Conservation (phyloP, 2,797 vertebrate species). For the Acanthurus tractus region DNA sequence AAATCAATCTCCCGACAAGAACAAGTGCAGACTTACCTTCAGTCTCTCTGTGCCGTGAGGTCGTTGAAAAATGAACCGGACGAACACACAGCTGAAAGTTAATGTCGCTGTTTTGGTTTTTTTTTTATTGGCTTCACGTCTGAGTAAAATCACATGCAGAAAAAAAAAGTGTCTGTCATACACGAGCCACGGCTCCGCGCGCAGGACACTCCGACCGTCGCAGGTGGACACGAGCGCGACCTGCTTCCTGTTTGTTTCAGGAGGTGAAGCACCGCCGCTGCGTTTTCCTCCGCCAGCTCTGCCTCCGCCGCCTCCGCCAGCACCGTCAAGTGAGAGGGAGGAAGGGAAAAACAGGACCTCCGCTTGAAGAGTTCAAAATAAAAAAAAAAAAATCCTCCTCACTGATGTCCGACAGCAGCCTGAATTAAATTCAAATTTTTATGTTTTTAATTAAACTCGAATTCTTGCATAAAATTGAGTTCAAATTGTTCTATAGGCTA, state of each 20-base stretch:
- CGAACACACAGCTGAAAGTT: slow-evolving; percentile 30
- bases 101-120: not conserved
- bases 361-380: slow-evolving; percentile 40
- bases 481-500: not conserved
- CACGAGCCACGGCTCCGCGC: not conserved
- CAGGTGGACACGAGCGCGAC: slow-evolving; percentile 68
- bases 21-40: slow-evolving; percentile 56
- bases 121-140: not conserved
- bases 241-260: slow-evolving; percentile 80
- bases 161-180: not conserved
- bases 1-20: not conserved
- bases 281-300: slow-evolving; percentile 51
- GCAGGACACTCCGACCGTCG: not conserved
- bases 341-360: slow-evolving; percentile 11
- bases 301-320: slow-evolving; percentile 21
- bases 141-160: not conserved
- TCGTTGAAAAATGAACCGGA: slow-evolving; percentile 19
- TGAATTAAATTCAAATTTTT: too few species aligned
- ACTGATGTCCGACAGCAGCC: too few species aligned
- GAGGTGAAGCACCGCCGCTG: slow-evolving; percentile 53
- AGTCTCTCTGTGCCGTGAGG: slow-evolving; percentile 3
- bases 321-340: not conserved
- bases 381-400: slow-evolving; percentile 47
- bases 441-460: not conserved
- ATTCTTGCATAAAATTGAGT: not conserved